These are phyloP conservation scores for Allygus modestus DNA, from an alignment of 2,888 invertebrate genomes.

Conservation along the genomic window DNA sequence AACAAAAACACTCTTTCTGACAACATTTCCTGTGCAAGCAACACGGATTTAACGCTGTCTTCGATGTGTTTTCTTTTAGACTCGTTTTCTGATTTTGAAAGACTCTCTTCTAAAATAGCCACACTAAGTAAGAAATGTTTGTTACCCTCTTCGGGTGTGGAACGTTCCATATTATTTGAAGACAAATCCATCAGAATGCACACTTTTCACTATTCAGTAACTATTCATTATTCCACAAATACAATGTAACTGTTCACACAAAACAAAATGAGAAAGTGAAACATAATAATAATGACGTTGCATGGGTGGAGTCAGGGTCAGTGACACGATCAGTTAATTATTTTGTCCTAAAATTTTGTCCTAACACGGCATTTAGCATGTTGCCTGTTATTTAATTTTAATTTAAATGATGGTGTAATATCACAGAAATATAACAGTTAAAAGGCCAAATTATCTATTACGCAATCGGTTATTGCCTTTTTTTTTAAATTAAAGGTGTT, in stretches of 20 bases:
- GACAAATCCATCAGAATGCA: no score
- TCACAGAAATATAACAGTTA: no score
- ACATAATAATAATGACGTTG: neutral
- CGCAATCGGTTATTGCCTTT: no score
- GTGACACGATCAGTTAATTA: neutral
- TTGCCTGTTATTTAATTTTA: neutral
- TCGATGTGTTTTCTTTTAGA: neutral
- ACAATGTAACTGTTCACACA: no score
- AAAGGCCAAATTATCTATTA: no score
- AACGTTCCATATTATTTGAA: neutral
- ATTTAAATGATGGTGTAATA: no score
- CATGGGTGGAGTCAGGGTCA: constrained; percentile 5
- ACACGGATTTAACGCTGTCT: neutral
- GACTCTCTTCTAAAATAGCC: neutral
- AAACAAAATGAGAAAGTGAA: no score
- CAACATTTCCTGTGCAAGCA: neutral
- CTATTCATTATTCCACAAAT: no score
- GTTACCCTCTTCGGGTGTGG: neutral
- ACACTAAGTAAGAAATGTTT: neutral
- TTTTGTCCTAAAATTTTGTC: no score
- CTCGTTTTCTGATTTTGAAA: neutral
- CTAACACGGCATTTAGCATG: neutral
- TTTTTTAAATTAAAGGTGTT: no score
- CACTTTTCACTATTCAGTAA: no score
- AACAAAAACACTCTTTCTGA: neutral